Percentiles rank a stretch among this genome's conserved stretches.
phyloP scores from a whole-genome alignment of 2,888 invertebrate species.

The Sisyra nigra region DNA sequence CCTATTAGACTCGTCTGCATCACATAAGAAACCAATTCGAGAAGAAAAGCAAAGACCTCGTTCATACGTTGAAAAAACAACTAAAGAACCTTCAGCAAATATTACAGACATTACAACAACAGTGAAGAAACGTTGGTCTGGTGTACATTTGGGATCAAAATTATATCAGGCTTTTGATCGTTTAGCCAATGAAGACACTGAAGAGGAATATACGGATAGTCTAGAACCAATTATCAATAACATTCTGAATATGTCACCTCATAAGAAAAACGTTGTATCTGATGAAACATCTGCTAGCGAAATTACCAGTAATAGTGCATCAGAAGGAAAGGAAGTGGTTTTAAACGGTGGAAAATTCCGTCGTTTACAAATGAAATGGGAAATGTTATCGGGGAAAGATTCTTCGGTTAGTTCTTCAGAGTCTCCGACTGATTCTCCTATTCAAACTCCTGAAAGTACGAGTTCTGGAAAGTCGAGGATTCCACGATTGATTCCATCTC shows the following conservation, averaged over 20 bases:
- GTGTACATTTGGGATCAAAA: conserved; percentile 51
- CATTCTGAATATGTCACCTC: conserved; percentile 7
- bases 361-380: conserved; percentile 66
- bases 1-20: conserved; percentile 37
- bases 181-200: conserved; percentile 46
- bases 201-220: conserved; percentile 57
- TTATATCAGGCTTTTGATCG: conserved; percentile 57
- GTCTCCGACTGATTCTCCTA: conserved; percentile 4
- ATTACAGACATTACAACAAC: conserved; percentile 27
- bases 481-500: conserved; percentile 58
- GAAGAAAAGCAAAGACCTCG: conserved; percentile 45
- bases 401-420: conserved; percentile 18
- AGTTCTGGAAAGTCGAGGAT: conserved; percentile 46
- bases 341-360: conserved; percentile 52
- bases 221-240: conserved; percentile 37
- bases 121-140: conserved; percentile 54
- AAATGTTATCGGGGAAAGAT: conserved; percentile 47
- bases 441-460: conserved; percentile 11
- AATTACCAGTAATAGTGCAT: conserved; percentile 23
- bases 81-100: conserved; percentile 20
- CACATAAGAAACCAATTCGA: conserved; percentile 26
- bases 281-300: conserved; percentile 11
- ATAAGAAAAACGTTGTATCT: background rate
- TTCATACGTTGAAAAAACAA: conserved; percentile 47
- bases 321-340: conserved; percentile 23